A percentile compares a stretch with the other conserved stretches of the same genome.
Evolutionary conservation across 2,113 vertebrate species (phyloP).

Genomic region (Ovis canadensis): DNA sequence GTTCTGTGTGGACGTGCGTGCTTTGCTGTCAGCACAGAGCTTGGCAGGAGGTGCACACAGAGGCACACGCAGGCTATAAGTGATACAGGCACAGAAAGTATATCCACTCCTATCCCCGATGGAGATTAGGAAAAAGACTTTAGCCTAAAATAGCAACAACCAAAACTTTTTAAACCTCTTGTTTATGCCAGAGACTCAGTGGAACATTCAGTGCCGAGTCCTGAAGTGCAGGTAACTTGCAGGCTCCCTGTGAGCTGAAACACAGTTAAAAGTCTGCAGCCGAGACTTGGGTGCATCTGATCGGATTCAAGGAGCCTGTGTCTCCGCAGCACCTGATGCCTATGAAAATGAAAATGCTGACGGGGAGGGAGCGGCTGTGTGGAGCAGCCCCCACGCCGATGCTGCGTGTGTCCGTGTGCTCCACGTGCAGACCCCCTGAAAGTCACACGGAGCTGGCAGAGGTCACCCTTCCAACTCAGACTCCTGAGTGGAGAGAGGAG

Average conservation of each 20-base stretch:
- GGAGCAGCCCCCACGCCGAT: neutral
- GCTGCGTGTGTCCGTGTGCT: fast-evolving
- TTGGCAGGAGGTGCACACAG: neutral
- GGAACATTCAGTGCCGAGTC: neutral
- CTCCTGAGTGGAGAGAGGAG: neutral
- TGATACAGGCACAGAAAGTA: neutral
- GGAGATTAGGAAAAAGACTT: neutral
- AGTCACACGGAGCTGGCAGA: neutral
- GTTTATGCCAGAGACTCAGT: neutral
- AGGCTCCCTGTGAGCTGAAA: neutral
- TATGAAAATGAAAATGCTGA: neutral
- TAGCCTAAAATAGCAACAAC: neutral
- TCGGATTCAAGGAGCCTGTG: neutral
- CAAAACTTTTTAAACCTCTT: neutral
- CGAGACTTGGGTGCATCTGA: neutral
- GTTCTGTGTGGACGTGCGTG: neutral
- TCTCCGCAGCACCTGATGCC: neutral
- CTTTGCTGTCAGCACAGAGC: neutral
- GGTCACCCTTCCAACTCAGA: neutral
- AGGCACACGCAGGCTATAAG: neutral
- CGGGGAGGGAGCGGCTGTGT: neutral
- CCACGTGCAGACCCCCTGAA: neutral
- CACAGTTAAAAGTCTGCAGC: neutral
- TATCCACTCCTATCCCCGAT: neutral
- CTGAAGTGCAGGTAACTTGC: neutral